A percentile compares a stretch with the other conserved stretches of the same genome.
Conservation (phyloP, 2,113 vertebrate genomes). For the Galeopterus variegatus region DNA sequence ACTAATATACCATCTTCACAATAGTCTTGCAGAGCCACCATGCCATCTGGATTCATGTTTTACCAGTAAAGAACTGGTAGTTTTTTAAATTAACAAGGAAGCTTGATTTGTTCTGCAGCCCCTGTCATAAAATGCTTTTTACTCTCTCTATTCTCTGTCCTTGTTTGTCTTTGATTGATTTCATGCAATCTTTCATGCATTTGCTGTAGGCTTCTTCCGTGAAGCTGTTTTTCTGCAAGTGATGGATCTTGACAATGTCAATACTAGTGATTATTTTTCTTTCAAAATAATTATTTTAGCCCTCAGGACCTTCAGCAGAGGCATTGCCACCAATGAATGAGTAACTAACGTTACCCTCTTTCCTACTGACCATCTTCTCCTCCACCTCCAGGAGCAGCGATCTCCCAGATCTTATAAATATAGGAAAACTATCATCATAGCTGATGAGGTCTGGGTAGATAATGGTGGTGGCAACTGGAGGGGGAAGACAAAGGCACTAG, state of each 20-base stretch:
- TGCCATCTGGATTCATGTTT: not conserved
- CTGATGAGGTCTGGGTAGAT: conserved; percentile 91
- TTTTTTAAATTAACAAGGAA: not conserved
- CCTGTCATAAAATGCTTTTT: not conserved
- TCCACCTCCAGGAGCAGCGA: not conserved
- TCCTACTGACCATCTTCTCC: not conserved
- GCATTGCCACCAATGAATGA: not conserved
- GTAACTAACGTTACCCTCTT: not conserved
- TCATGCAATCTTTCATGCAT: not conserved
- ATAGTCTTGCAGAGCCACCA: not conserved
- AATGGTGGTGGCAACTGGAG: conserved; percentile 87
- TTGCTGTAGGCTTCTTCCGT: not conserved
- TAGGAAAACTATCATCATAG: conserved; percentile 93
- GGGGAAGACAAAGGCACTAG: not conserved
- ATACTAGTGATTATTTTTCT: not conserved
- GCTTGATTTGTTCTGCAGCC: not conserved
- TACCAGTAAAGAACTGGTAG: not conserved
- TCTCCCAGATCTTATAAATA: conserved; percentile 89
- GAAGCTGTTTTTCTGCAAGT: not conserved
- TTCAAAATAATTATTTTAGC: not conserved
- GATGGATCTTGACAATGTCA: not conserved
- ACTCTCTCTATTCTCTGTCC: not conserved
- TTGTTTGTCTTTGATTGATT: not conserved
- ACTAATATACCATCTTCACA: not conserved
- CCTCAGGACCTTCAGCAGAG: not conserved